Percentiles rank a stretch among this genome's conserved stretches.
These are phyloP conservation scores for Proteles cristata DNA, from an alignment of 2,113 vertebrate genomes.

Conservation along the genomic window DNA sequence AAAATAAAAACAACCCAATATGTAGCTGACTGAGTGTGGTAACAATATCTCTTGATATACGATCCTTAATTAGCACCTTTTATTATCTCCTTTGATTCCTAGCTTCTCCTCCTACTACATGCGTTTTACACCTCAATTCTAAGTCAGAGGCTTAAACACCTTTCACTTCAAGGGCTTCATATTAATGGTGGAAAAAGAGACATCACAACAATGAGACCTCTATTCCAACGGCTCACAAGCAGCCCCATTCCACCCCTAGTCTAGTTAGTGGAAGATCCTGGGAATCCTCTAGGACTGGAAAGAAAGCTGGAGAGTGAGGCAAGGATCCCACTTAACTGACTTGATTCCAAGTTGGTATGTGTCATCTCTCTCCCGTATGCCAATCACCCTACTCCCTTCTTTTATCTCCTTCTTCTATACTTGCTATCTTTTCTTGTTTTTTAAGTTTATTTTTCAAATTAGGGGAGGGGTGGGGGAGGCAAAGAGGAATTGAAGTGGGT, in stretches of 20 bases:
- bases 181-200: not conserved
- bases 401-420: not conserved
- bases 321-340: not conserved
- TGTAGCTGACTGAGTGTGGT: not conserved
- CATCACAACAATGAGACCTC: not conserved
- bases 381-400: not conserved
- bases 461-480: too few relatives aligned
- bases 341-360: not conserved
- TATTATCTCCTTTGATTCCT: not conserved
- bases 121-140: not conserved
- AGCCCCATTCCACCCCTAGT: not conserved
- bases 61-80: not conserved
- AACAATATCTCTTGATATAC: not conserved
- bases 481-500: too few relatives aligned
- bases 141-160: not conserved
- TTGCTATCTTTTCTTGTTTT: constrained; percentile 19
- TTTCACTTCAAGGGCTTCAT: not conserved
- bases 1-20: not conserved
- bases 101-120: not conserved
- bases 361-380: not conserved
- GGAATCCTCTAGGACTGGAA: not conserved
- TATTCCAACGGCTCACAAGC: not conserved
- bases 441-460: too few relatives aligned
- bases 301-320: not conserved
- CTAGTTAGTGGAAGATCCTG: not conserved